A percentile compares a stretch with the other conserved stretches of the same genome.
Evolutionary conservation across 2,797 vertebrate genomes (phyloP).

Genomic region (Chaenodraco wilsoni): DNA sequence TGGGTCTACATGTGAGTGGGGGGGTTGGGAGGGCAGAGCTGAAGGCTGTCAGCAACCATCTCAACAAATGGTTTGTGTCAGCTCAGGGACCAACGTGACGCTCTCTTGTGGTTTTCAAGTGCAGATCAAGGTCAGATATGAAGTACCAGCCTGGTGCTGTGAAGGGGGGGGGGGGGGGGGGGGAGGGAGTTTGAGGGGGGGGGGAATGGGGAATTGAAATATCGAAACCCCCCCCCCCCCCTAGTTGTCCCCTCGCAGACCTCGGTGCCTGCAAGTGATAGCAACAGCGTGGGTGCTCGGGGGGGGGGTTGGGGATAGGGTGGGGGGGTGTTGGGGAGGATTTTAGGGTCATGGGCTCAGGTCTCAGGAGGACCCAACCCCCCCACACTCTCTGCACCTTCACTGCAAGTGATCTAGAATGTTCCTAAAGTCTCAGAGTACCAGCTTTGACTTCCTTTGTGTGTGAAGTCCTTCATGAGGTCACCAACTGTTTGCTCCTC

Average conservation of each 20-base stretch:
- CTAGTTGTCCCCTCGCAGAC: conserved; percentile 46
- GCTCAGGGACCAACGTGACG: conserved; percentile 63
- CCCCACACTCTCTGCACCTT: no score
- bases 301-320: not conserved
- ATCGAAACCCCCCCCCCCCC: conserved; percentile 32
- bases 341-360: conserved; percentile 63
- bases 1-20: conserved; percentile 44
- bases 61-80: conserved; percentile 77
- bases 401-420: no score
- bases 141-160: conserved; percentile 37
- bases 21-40: not conserved
- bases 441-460: no score
- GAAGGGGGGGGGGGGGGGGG: conserved; percentile 16
- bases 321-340: conserved; percentile 21
- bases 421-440: no score
- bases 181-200: not conserved
- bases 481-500: no score
- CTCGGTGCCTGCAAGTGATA: conserved; percentile 39
- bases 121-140: conserved; percentile 72
- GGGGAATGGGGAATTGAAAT: conserved; percentile 48
- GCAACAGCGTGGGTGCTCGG: not conserved
- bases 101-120: conserved; percentile 74
- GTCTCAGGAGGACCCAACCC: conserved; percentile 40
- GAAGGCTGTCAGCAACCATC: conserved; percentile 52
- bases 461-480: no score